Conservation (phyloP, 2,888 invertebrate species). For the Octonoba sinensis region DNA sequence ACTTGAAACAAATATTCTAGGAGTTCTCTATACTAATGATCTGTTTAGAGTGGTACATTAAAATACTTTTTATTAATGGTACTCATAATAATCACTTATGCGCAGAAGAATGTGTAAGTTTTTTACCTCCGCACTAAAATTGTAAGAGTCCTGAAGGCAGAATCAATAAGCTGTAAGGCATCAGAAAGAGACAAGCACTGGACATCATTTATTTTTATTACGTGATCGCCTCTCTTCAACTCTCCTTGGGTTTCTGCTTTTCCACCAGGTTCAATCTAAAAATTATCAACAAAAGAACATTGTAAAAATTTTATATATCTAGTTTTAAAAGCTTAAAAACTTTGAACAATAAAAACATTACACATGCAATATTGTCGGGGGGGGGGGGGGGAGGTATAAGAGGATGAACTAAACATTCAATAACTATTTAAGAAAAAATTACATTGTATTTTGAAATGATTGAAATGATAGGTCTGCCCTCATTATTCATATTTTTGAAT, state of each 20-base stretch:
- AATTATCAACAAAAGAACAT: background rate
- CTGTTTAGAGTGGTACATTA: no score
- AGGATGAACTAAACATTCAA: no score
- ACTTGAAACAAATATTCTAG: no score
- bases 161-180: constrained; percentile 69
- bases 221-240: constrained; percentile 68
- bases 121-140: constrained; percentile 69
- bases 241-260: constrained; percentile 66
- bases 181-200: constrained; percentile 67
- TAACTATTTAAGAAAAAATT: no score
- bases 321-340: background rate
- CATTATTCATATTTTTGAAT: no score
- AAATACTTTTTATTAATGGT: no score
- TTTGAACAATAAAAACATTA: background rate
- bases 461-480: no score
- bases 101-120: background rate
- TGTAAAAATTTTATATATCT: background rate
- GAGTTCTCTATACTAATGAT: no score
- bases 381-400: no score
- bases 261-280: constrained; percentile 66
- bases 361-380: no score
- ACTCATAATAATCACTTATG: no score
- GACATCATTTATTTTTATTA: constrained; percentile 69
- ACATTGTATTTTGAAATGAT: no score
- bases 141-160: constrained; percentile 69